Base-by-base conservation (phyloP, 2,888 invertebrate genomes). In the Apamea epomidion region DNA sequence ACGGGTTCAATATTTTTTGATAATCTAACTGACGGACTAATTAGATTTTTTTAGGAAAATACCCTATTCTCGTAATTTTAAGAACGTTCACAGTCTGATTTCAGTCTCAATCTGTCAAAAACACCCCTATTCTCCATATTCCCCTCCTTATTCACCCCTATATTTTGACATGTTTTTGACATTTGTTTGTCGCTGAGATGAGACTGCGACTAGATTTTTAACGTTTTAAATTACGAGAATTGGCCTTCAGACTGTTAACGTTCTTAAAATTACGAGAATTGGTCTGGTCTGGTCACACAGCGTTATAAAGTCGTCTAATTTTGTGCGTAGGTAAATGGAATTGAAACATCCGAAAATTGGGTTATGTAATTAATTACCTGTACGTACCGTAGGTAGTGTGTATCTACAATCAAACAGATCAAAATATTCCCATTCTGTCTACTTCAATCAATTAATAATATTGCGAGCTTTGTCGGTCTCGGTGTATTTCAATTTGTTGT, bases 401-500 rank as follows among this genome's bases (percentile, higher is more conserved):
- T 72, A 54, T 32, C 16, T 74, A 80, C 68, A 77, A 65, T 54
- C 16, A 75, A 77, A 88, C 54, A 45, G 65, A 80, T 75, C 62
- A 74, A 78, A 79, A 84, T 79, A 82, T 80, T 75, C 74, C 69
- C 71, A 62, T 75, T 60, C 58, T n/a, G 80, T 79, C 73, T 85
- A 79, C 81, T 83, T 83, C 78, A 86, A 81, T 87, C 88, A 89
- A 90, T 91, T 90, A 87, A 83, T 87, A 86, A 87, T 86, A 85
- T 83, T 83, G 84, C 78, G 76, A 87, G 80, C 84, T 82, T 87
- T 87, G 88, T 87, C 74, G 86, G 81, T 81, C 73, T 88, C 86
- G 88, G 87, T 88, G 64, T 87, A 88, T 91, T 90, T 88, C 90
- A 90, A 89, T 92, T 90, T 88, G 89, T 86, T 91, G 91, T 86